phyloP scores from a whole-genome alignment of 1,140 invertebrate genomes.

The Listronotus bonariensis region DNA sequence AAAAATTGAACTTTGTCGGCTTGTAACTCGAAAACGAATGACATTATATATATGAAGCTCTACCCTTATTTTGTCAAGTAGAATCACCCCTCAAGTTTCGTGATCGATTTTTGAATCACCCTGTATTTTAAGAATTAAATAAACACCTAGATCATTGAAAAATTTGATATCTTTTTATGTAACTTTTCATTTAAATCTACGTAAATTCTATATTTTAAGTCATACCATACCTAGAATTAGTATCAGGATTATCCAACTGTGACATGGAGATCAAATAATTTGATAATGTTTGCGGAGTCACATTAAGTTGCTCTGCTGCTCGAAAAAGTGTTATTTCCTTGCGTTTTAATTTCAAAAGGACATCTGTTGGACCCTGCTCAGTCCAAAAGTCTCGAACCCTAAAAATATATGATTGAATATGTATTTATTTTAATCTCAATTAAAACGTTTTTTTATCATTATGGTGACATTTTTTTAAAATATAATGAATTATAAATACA shows the following conservation, averaged over 20 bases:
- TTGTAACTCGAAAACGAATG: too few relatives aligned
- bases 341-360: constrained; percentile 69
- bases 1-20: too few relatives aligned
- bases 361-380: constrained; percentile 72
- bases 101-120: too few relatives aligned
- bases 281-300: constrained; percentile 71
- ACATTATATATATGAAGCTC: too few relatives aligned
- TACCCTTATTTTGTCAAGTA: too few relatives aligned
- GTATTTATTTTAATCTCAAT: neutral
- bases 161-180: too few relatives aligned
- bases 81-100: too few relatives aligned
- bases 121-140: too few relatives aligned
- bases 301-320: constrained; percentile 73
- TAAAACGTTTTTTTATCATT: neutral
- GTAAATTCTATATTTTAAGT: constrained; percentile 32
- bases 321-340: constrained; percentile 73
- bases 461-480: too few relatives aligned
- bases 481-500: too few relatives aligned
- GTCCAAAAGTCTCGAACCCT: constrained; percentile 79
- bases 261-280: constrained; percentile 69
- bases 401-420: neutral
- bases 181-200: too few relatives aligned
- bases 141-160: too few relatives aligned
- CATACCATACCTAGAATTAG: constrained; percentile 52
- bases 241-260: constrained; percentile 58